Evolutionary conservation across 2,797 vertebrate species (phyloP), one percentile per base, ranked within the genome.

Genomic region (Sphenopsis melanotis): DNA sequence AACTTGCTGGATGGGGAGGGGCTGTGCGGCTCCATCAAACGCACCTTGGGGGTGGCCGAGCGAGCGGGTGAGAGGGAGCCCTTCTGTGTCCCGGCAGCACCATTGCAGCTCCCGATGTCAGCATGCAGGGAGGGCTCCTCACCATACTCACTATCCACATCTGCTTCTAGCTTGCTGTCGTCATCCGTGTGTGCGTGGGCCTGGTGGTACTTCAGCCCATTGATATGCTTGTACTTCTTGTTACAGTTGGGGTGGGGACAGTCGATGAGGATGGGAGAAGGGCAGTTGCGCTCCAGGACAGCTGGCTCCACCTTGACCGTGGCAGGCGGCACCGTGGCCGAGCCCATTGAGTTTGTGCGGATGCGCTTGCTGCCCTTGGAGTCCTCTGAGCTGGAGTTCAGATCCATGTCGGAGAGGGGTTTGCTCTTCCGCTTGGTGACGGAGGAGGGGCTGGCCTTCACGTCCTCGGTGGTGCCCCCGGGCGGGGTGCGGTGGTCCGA

Each of bases 221-320:
- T 99, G 94, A 99, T 99, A 98, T 99, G 99, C 98, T 99, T 99
- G 97, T 99, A 99, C 92, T 99, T 99, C 96, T 99, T 99, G 98
- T 99, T 99, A 96, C 99, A 99, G 97, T 99, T 99, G 23, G 99
- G 99, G 96, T 99, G 99, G 49, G 99, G 99, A 70, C 99, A 99
- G 96, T 99, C 99, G 26, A 99, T 99, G 82, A 99, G 99, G 87
- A 99, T 98, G 3, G 99, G 99, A 34, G 99, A 99, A 9, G 98
- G 98, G 92, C 99, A 99, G 96, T 97, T 99, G 77, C 99, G 98
- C 97, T 99, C 99, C 0, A 99, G 96, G 86, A 98, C 95, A 42
- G 98, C 96, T 0, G 98, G 98, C 83, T 99, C 99, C 55, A 98
- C 97, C 97, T 99, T 99, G 79, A 99, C 89, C 0, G 95, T 5